Evolutionary conservation across 2,888 invertebrate genomes (phyloP).

Genomic region (Hirtodrosophila cameraria): DNA sequence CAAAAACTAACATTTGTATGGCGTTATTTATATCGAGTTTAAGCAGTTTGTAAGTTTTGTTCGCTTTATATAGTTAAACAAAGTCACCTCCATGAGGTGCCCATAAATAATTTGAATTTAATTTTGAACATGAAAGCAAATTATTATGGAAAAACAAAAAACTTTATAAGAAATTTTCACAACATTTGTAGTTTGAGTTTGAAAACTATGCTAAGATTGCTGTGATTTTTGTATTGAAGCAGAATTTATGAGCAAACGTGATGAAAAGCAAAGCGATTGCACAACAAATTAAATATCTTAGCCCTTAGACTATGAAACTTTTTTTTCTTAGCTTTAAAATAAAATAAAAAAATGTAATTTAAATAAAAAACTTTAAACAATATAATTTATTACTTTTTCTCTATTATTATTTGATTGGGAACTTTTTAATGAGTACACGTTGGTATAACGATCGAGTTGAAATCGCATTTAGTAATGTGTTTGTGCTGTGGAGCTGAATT

Average conservation of each 20-base stretch:
- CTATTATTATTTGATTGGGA: not conserved
- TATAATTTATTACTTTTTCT: not conserved
- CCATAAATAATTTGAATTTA: slow-evolving; percentile 53
- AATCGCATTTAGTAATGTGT: too few species aligned
- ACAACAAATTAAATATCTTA: slow-evolving; percentile 33
- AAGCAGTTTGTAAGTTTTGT: slow-evolving; percentile 49
- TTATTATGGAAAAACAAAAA: slow-evolving; percentile 31
- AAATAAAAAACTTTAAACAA: slow-evolving; percentile 23
- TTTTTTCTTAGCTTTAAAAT: slow-evolving; percentile 19
- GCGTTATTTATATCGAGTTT: slow-evolving; percentile 51
- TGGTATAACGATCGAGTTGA: too few species aligned
- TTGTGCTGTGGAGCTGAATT: too few species aligned
- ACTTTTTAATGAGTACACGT: too few species aligned
- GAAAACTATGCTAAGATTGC: slow-evolving; percentile 58
- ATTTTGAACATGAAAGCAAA: slow-evolving; percentile 45
- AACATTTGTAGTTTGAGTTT: slow-evolving; percentile 47
- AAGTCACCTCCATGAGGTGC: slow-evolving; percentile 70
- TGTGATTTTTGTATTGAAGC: slow-evolving; percentile 65
- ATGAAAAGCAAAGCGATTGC: slow-evolving; percentile 32
- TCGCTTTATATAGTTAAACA: slow-evolving; percentile 35
- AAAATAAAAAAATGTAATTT: slow-evolving; percentile 20
- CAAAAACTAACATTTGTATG: slow-evolving; percentile 27
- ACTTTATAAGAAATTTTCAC: slow-evolving; percentile 39
- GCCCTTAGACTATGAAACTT: slow-evolving; percentile 40
- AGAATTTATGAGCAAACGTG: slow-evolving; percentile 49